phyloP scores from a whole-genome alignment of 2,888 invertebrate genomes.

The Caradrina clavipalpis region DNA sequence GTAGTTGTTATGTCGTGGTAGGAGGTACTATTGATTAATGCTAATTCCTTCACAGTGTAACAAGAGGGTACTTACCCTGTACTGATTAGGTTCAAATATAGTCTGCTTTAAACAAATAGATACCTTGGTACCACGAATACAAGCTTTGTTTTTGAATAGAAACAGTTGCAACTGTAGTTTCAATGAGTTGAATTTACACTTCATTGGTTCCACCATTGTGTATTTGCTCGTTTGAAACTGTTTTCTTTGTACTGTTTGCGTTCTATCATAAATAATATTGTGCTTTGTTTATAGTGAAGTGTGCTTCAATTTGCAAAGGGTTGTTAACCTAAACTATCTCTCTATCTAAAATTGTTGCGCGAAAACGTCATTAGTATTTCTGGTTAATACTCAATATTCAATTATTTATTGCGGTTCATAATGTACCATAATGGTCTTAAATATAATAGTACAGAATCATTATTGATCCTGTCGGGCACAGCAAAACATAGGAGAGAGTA shows the following conservation, averaged over 20 bases:
- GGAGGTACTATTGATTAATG: background rate
- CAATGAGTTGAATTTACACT: slow-evolving; percentile 4
- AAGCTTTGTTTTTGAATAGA: background rate
- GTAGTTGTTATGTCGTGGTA: background rate
- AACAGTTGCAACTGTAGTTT: slow-evolving; percentile 19
- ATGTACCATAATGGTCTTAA: too few species aligned
- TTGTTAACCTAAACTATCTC: background rate
- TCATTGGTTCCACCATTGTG: slow-evolving; percentile 1
- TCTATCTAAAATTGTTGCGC: too few species aligned
- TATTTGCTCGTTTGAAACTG: slow-evolving; percentile 12
- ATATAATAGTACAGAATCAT: too few species aligned
- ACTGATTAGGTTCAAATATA: too few species aligned
- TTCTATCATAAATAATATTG: slow-evolving; percentile 20
- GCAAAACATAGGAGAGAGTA: too few species aligned
- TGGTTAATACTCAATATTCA: too few species aligned
- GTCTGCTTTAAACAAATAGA: background rate
- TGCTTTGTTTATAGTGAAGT: slow-evolving; percentile 8
- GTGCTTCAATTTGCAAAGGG: background rate
- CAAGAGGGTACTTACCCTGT: background rate
- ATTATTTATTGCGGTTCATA: too few species aligned
- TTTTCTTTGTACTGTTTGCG: background rate
- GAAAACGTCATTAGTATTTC: too few species aligned
- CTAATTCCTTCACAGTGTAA: background rate
- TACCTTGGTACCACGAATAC: background rate
- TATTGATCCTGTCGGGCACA: too few species aligned